A percentile compares a stretch with the other conserved stretches of the same genome.
These are phyloP conservation scores for Rynchops niger DNA, from an alignment of 2,113 vertebrate genomes.

Conservation along the genomic window DNA sequence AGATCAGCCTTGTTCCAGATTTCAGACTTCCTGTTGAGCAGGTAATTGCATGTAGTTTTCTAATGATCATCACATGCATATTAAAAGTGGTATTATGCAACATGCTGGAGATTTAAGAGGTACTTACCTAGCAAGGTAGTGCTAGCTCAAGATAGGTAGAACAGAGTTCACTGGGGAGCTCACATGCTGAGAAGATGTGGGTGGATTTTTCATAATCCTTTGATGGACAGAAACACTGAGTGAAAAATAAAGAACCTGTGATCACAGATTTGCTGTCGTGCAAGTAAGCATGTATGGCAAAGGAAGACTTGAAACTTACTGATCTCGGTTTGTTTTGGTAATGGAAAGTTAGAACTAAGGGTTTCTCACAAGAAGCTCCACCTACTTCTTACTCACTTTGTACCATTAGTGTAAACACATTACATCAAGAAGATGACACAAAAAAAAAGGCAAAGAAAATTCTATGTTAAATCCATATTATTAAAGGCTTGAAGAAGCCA, in stretches of 20 bases:
- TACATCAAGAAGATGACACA: background rate
- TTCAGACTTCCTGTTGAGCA: background rate
- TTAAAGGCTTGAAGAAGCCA: background rate
- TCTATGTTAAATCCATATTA: background rate
- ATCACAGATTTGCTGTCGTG: constrained; percentile 14
- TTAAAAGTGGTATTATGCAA: background rate
- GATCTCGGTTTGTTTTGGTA: constrained; percentile 10
- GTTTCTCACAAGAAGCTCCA: constrained; percentile 20
- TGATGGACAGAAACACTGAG: constrained; percentile 7
- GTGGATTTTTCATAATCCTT: constrained; percentile 10
- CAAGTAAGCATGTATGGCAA: background rate
- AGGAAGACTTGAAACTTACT: constrained; percentile 35
- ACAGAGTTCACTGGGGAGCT: background rate
- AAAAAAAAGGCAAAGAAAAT: background rate
- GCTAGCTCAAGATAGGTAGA: background rate
- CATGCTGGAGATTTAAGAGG: background rate
- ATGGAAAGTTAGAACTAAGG: constrained; percentile 49
- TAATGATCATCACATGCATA: background rate
- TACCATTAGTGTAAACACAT: background rate
- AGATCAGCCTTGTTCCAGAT: background rate
- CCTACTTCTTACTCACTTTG: background rate
- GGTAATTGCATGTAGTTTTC: background rate
- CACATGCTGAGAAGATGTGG: background rate
- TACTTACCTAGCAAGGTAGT: background rate
- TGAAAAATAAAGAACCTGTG: constrained; percentile 27